These are phyloP conservation scores for Lepus timidus DNA, from an alignment of 2,113 vertebrate genomes.

Conservation along the genomic window DNA sequence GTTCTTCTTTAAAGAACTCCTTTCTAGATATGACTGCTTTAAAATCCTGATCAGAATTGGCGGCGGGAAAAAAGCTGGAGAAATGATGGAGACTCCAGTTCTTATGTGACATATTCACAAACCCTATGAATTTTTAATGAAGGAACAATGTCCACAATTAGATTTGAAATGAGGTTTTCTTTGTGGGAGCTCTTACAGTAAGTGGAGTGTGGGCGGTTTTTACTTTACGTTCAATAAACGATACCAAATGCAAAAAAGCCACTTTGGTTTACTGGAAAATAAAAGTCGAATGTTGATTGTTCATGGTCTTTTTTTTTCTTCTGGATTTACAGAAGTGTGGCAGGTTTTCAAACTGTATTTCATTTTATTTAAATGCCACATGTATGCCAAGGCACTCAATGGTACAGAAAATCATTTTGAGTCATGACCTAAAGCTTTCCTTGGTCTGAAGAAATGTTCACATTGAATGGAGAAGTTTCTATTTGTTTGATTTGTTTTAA, in stretches of 20 bases:
- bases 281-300: slow-evolving; percentile 72
- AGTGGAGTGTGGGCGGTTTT: slow-evolving; percentile 60
- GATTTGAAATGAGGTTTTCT: slow-evolving; percentile 79
- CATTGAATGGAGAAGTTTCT: slow-evolving; percentile 53
- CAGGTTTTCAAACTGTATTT: slow-evolving; percentile 59
- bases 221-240: slow-evolving; percentile 69
- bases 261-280: slow-evolving; percentile 73
- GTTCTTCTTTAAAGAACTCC: slow-evolving; percentile 34
- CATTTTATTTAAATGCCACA: slow-evolving; percentile 67
- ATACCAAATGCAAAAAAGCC: slow-evolving; percentile 53
- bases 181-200: slow-evolving; percentile 54
- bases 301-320: background rate
- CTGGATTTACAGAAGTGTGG: slow-evolving; percentile 53
- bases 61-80: slow-evolving; percentile 46
- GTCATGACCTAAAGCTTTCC: slow-evolving; percentile 59
- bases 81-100: slow-evolving; percentile 54
- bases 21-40: slow-evolving; percentile 18
- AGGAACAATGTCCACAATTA: slow-evolving; percentile 77
- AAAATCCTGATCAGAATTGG: slow-evolving; percentile 70
- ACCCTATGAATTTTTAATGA: slow-evolving; percentile 79
- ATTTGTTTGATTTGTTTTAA: slow-evolving; percentile 62
- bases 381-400: slow-evolving; percentile 12
- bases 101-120: slow-evolving; percentile 63
- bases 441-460: background rate
- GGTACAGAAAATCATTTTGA: slow-evolving; percentile 41